Conservation (phyloP, 2,797 vertebrate species). For the Nyctibius grandis region DNA sequence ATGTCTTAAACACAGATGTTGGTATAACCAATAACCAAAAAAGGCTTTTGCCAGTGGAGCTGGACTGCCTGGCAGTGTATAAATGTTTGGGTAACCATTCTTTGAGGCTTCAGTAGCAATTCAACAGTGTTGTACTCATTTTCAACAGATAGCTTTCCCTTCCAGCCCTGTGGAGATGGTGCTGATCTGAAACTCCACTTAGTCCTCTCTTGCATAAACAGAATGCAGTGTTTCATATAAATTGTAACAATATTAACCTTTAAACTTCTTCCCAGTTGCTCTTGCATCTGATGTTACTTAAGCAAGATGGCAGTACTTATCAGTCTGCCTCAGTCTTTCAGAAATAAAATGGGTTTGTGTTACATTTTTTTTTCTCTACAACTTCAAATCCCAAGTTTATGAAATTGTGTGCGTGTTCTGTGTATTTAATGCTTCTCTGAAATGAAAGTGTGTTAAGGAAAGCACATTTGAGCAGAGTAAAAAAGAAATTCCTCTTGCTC, state of each 20-base stretch:
- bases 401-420: background rate
- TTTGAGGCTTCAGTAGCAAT: background rate
- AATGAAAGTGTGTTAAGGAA: background rate
- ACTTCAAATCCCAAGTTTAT: background rate
- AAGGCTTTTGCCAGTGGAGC: background rate
- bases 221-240: background rate
- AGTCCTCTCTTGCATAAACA: background rate
- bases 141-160: background rate
- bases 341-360: background rate
- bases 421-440: background rate
- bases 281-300: background rate
- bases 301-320: background rate
- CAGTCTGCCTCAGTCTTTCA: background rate
- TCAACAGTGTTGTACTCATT: background rate
- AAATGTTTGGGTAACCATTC: background rate
- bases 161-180: background rate
- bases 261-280: background rate
- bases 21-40: background rate
- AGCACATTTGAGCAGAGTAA: background rate
- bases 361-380: background rate
- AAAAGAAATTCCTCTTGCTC: background rate
- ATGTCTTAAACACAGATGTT: background rate
- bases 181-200: background rate
- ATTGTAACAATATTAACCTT: background rate
- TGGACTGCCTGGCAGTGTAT: background rate